phyloP scores from a whole-genome alignment of 2,113 vertebrate genomes.

The Sylvia atricapilla region DNA sequence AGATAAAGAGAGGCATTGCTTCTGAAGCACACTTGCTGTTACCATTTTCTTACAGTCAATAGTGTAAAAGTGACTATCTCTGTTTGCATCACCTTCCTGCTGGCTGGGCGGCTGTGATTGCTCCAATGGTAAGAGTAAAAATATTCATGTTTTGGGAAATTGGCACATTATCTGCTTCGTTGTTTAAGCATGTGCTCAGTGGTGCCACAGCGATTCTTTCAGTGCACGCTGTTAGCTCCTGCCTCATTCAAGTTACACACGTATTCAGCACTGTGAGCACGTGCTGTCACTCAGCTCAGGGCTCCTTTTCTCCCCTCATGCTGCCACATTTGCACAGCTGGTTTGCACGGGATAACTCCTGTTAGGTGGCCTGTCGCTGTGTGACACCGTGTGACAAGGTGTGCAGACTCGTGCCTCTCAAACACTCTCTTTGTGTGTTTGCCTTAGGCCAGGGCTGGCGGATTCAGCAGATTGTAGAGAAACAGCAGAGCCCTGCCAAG shows the following conservation, averaged over 20 bases:
- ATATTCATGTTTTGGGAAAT: not conserved
- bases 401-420: not conserved
- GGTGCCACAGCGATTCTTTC: not conserved
- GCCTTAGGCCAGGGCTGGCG: not conserved
- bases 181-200: fast-evolving
- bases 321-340: not conserved
- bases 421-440: not conserved
- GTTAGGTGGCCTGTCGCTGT: not conserved
- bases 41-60: not conserved
- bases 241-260: not conserved
- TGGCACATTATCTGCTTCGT: fast-evolving
- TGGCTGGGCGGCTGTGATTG: not conserved
- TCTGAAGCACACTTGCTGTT: not conserved
- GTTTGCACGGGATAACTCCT: not conserved
- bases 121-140: not conserved
- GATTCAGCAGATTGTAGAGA: not conserved
- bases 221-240: not conserved
- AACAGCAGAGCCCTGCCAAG: fast-evolving
- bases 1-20: not conserved
- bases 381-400: not conserved
- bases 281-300: not conserved
- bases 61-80: not conserved
- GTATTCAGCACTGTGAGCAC: not conserved
- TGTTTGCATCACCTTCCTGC: not conserved
- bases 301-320: not conserved